These are phyloP conservation scores for Erythrocebus patas DNA, from an alignment of 2,113 vertebrate species.

Conservation along the genomic window DNA sequence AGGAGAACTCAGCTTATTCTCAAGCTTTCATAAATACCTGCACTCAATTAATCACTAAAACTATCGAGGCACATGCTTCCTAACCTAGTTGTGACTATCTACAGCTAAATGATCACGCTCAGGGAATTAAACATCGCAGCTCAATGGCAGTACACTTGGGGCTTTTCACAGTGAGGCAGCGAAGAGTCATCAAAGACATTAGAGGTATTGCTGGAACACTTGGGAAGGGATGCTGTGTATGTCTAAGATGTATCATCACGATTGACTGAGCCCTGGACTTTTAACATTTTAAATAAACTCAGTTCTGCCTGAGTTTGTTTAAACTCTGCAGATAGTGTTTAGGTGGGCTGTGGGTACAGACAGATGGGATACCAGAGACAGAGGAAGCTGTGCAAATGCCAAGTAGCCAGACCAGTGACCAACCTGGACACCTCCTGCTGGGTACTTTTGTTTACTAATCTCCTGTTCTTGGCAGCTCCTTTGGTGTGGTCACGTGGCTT, in stretches of 20 bases:
- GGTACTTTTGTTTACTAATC: constrained; percentile 68
- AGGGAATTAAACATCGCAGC: not conserved
- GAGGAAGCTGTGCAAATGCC: not conserved
- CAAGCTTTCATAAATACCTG: not conserved
- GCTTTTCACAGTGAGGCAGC: not conserved
- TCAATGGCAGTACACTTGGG: not conserved
- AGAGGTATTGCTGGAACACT: accelerated
- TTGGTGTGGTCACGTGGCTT: constrained; percentile 35
- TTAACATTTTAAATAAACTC: constrained; percentile 11
- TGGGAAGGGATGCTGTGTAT: not conserved
- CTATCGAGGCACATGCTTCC: not conserved
- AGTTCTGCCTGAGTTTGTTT: constrained; percentile 17
- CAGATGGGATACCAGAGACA: constrained; percentile 68
- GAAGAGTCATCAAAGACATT: not conserved
- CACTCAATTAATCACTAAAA: not conserved
- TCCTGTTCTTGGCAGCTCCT: constrained; percentile 69
- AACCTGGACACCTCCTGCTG: constrained; percentile 68
- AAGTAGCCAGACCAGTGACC: constrained; percentile 8
- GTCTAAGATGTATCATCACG: not conserved
- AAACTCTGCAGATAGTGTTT: constrained; percentile 32
- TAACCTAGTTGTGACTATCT: not conserved
- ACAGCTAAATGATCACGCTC: not conserved
- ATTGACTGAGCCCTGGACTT: not conserved
- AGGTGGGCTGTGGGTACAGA: constrained; percentile 17
- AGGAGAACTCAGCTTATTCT: not conserved